Conservation (phyloP, 2,113 vertebrate species). For the Hippocampus zosterae region DNA sequence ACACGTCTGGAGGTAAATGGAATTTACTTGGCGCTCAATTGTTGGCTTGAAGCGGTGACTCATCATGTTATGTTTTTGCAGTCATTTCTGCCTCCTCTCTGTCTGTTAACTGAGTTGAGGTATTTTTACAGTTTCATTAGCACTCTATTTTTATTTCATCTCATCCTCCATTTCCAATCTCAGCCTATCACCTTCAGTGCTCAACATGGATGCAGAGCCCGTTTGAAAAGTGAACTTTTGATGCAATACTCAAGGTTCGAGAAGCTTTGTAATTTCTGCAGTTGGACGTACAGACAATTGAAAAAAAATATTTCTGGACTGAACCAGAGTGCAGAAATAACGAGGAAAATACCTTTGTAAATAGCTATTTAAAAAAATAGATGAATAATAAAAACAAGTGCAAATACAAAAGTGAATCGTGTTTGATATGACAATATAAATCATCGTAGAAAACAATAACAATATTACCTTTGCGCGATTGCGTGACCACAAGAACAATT, state of each 20-base stretch:
- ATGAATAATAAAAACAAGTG: background rate
- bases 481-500: background rate
- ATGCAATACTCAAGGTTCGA: too few relatives aligned
- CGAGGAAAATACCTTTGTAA: too few relatives aligned
- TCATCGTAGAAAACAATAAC: background rate
- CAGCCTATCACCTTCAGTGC: background rate
- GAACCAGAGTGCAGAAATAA: too few relatives aligned
- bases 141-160: background rate
- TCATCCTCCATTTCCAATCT: background rate
- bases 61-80: constrained; percentile 28
- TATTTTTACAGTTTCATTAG: background rate
- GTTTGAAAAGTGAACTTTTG: background rate
- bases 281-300: too few relatives aligned
- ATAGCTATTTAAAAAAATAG: too few relatives aligned
- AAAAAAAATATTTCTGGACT: too few relatives aligned
- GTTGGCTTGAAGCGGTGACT: constrained; percentile 31
- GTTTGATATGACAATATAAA: background rate
- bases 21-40: constrained; percentile 47
- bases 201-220: background rate
- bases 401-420: background rate
- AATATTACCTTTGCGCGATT: background rate
- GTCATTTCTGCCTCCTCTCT: constrained; percentile 15
- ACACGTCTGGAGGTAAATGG: constrained; percentile 57
- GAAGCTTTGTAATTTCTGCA: too few relatives aligned
- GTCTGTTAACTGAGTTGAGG: constrained; percentile 4